Conservation (phyloP, 1,140 invertebrate genomes). For the Globodera ellingtonae region DNA sequence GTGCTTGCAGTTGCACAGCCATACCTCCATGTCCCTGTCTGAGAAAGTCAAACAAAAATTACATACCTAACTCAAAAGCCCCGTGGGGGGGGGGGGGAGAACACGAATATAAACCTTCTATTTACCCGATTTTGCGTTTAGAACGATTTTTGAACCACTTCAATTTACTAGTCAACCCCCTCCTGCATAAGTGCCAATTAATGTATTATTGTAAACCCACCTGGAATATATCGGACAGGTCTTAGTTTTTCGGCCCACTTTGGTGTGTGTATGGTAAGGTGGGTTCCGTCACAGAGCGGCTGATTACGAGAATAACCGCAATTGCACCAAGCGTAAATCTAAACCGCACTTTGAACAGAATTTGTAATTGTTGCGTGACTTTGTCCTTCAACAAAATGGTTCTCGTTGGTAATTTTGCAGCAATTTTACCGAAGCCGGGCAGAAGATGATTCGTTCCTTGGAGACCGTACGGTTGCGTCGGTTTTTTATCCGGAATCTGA, state of each 20-base stretch:
- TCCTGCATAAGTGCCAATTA: too few species aligned
- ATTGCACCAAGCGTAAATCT: slow-evolving; percentile 83
- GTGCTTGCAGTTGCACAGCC: slow-evolving; percentile 98
- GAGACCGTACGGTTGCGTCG: slow-evolving; percentile 57
- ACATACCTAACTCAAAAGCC: too few species aligned
- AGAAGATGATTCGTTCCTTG: slow-evolving; percentile 64
- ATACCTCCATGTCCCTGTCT: slow-evolving; percentile 86
- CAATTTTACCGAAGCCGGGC: slow-evolving; percentile 55
- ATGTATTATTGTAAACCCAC: neutral
- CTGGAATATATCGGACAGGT: slow-evolving; percentile 81
- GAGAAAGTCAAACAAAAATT: neutral
- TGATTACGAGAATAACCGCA: slow-evolving; percentile 83
- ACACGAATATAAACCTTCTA: too few species aligned
- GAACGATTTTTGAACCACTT: too few species aligned
- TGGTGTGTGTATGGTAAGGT: slow-evolving; percentile 75
- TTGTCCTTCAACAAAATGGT: slow-evolving; percentile 73
- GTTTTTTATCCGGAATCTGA: slow-evolving; percentile 62
- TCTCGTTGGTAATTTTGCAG: slow-evolving; percentile 58
- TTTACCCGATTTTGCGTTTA: too few species aligned
- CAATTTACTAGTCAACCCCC: too few species aligned
- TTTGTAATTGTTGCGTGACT: slow-evolving; percentile 57
- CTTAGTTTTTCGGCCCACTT: slow-evolving; percentile 66
- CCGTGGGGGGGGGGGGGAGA: too few species aligned
- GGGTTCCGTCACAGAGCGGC: slow-evolving; percentile 91
- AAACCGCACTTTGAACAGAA: slow-evolving; percentile 13